Evolutionary conservation across 2,797 vertebrate species (phyloP).

Genomic region (Neoniphon sammara): DNA sequence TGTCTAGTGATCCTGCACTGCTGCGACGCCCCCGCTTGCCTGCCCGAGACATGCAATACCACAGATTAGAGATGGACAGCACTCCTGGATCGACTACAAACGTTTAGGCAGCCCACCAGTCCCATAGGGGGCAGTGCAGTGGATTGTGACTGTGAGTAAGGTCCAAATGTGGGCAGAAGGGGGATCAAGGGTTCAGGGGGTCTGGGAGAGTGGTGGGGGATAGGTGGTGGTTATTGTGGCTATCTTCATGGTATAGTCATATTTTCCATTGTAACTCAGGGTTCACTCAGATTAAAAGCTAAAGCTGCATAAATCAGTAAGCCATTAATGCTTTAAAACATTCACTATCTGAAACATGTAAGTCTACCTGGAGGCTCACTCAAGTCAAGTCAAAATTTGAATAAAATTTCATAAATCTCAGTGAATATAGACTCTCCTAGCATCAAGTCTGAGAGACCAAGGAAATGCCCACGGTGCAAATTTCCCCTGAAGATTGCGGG

Average conservation of each 20-base stretch:
- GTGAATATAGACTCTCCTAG: slow-evolving; percentile 22
- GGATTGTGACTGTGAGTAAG: slow-evolving; percentile 74
- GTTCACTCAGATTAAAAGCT: slow-evolving; percentile 26
- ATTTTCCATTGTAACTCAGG: slow-evolving; percentile 7
- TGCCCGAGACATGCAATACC: slow-evolving; percentile 99
- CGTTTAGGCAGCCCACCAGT: slow-evolving; percentile 75
- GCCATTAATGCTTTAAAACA: slow-evolving; percentile 13
- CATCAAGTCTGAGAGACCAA: slow-evolving; percentile 22
- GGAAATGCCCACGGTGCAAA: slow-evolving; percentile 24
- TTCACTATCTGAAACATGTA: slow-evolving; percentile 21
- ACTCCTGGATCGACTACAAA: slow-evolving; percentile 85
- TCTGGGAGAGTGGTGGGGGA: slow-evolving; percentile 62
- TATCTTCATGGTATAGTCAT: slow-evolving; percentile 42
- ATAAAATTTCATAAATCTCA: slow-evolving; percentile 18
- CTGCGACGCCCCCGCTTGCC: slow-evolving; percentile 98
- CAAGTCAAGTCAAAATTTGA: background rate
- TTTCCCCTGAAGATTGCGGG: slow-evolving; percentile 32
- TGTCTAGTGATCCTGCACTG: slow-evolving; percentile 99
- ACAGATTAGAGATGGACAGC: slow-evolving; percentile 96
- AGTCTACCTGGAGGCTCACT: slow-evolving; percentile 24
- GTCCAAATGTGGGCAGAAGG: slow-evolving; percentile 66
- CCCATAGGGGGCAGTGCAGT: slow-evolving; percentile 79
- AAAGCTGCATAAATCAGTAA: slow-evolving; percentile 26
- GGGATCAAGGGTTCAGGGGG: slow-evolving; percentile 50
- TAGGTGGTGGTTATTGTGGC: slow-evolving; percentile 50